phyloP scores from a whole-genome alignment of 2,113 vertebrate genomes.

The Enhydra lutris region DNA sequence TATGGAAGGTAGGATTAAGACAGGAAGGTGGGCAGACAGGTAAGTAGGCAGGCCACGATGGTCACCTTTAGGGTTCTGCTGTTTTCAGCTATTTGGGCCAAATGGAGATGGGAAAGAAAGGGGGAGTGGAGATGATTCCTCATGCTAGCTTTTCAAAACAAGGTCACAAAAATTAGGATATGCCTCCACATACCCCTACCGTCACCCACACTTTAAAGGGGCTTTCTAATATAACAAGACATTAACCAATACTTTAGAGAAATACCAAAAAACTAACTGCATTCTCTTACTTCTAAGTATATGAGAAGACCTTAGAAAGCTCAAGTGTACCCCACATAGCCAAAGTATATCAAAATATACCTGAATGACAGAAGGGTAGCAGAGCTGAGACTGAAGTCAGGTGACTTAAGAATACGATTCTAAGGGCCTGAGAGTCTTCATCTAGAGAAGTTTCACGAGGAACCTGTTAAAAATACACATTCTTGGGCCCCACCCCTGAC shows the following conservation, averaged over 20 bases:
- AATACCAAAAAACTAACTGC: not conserved
- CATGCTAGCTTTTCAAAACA: not conserved
- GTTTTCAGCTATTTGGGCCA: not conserved
- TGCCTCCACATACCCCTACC: not conserved
- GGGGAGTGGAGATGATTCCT: not conserved
- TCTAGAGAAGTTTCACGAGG: not conserved
- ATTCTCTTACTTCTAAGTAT: not conserved
- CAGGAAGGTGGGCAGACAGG: not conserved
- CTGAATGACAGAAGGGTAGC: rapidly evolving
- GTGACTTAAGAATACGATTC: not conserved
- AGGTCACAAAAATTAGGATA: not conserved
- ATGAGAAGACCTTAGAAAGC: not conserved
- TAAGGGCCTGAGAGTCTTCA: not conserved
- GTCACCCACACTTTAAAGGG: not conserved
- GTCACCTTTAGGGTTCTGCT: not conserved
- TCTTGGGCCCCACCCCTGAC: not conserved
- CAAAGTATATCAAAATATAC: not conserved
- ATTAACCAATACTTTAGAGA: not conserved
- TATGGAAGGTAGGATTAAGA: not conserved
- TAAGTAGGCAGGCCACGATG: not conserved
- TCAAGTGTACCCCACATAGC: not conserved
- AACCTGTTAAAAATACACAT: not conserved
- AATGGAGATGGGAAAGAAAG: not conserved
- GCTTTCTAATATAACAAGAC: not conserved
- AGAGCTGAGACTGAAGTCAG: not conserved